Conservation (phyloP, 2,888 invertebrate species). For the Ischnus inquisitorius region DNA sequence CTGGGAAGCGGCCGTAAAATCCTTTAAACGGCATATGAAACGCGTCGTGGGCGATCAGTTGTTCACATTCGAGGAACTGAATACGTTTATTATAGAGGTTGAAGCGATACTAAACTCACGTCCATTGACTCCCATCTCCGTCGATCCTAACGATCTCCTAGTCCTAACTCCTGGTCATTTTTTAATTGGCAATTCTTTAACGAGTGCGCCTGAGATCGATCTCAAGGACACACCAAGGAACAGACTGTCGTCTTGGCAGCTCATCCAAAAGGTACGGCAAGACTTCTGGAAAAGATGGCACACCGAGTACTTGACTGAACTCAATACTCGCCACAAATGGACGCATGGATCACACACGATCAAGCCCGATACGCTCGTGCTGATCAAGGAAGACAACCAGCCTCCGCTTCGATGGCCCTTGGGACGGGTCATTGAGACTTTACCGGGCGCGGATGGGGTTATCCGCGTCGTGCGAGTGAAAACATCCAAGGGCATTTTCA, state of each 20-base stretch:
- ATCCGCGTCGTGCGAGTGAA: conserved; percentile 19
- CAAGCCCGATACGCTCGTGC: conserved; percentile 41
- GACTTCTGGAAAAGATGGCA: too few relatives aligned
- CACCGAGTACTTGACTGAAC: conserved; percentile 65
- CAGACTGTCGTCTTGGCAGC: conserved; percentile 68
- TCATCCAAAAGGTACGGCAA: conserved; percentile 65
- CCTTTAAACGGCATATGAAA: conserved; percentile 73
- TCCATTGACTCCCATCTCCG: conserved; percentile 64
- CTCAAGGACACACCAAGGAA: conserved; percentile 43
- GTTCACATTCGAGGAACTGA: conserved; percentile 73
- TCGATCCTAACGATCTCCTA: conserved; percentile 65
- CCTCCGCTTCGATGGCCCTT: conserved; percentile 60
- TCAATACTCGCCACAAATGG: conserved; percentile 67
- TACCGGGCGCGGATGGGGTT: conserved; percentile 30
- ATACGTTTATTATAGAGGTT: conserved; percentile 57
- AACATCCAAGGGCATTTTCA: conserved; percentile 37
- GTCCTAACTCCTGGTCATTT: conserved; percentile 63
- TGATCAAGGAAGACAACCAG: conserved; percentile 53
- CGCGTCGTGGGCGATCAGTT: conserved; percentile 60
- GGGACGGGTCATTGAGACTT: conserved; percentile 43
- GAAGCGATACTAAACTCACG: conserved; percentile 65
- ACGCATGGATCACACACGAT: neutral
- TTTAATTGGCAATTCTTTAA: conserved; percentile 67
- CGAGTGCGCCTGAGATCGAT: conserved; percentile 58
- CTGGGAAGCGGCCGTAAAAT: conserved; percentile 74